These are phyloP conservation scores for Thumatha senex DNA, from an alignment of 2,888 invertebrate species.

Conservation along the genomic window DNA sequence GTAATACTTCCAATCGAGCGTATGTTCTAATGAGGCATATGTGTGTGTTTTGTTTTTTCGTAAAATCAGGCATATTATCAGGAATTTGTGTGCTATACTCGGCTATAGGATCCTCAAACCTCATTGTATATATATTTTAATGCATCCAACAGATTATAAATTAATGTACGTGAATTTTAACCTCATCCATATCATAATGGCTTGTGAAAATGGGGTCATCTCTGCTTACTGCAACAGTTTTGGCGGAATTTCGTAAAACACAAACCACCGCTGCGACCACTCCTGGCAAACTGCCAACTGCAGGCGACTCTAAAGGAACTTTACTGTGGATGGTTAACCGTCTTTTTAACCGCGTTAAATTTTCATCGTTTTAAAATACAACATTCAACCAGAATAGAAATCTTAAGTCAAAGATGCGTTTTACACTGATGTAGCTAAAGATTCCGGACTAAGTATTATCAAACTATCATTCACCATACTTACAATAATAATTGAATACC, in stretches of 20 bases:
- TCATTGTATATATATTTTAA: too few species aligned
- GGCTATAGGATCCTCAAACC: too few species aligned
- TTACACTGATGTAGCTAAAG: neutral
- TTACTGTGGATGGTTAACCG: conserved; percentile 38
- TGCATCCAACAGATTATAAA: neutral
- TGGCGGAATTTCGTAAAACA: conserved; percentile 80
- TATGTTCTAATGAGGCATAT: too few species aligned
- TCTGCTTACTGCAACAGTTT: conserved; percentile 71
- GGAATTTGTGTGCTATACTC: too few species aligned
- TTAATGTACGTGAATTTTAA: conserved; percentile 7
- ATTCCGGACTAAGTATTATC: too few species aligned
- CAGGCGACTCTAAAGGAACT: conserved; percentile 45
- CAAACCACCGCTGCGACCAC: conserved; percentile 59
- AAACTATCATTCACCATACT: too few species aligned
- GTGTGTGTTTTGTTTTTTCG: too few species aligned
- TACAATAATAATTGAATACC: too few species aligned
- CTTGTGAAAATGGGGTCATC: conserved; percentile 65
- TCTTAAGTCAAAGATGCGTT: neutral
- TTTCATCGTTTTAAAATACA: conserved; percentile 7
- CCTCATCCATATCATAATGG: conserved; percentile 27
- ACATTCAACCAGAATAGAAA: neutral
- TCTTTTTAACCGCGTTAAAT: conserved; percentile 33
- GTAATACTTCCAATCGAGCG: too few species aligned
- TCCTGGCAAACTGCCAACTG: conserved; percentile 66
- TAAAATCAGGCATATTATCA: too few species aligned